Conservation (phyloP, 2,888 invertebrate genomes). For the Agrotis segetum region DNA sequence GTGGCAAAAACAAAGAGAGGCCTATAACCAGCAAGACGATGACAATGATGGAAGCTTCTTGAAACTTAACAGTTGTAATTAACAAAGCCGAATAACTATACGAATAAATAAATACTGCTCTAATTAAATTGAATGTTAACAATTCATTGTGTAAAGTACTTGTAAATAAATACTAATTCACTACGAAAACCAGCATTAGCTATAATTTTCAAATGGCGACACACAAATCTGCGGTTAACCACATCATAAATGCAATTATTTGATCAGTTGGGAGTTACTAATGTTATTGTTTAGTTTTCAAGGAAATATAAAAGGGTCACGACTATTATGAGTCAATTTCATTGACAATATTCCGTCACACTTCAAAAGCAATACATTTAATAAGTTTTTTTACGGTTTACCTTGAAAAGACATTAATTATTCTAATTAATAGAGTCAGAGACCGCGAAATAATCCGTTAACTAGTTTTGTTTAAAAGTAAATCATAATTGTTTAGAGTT, state of each 20-base stretch:
- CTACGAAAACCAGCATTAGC: not conserved
- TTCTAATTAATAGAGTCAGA: slow-evolving; percentile 23
- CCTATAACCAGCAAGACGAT: no score
- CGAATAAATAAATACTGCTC: not conserved
- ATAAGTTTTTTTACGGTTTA: slow-evolving; percentile 12
- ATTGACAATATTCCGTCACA: slow-evolving; percentile 28
- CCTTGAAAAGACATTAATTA: slow-evolving; percentile 17
- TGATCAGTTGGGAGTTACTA: slow-evolving; percentile 21
- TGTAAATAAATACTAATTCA: slow-evolving; percentile 27
- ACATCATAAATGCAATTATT: slow-evolving; percentile 28
- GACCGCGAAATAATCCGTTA: slow-evolving; percentile 26
- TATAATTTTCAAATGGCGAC: slow-evolving; percentile 20
- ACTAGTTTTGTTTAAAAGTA: slow-evolving; percentile 23
- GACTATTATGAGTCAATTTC: slow-evolving; percentile 26
- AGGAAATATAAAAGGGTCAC: slow-evolving; percentile 44
- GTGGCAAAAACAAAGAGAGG: no score
- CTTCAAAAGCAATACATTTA: slow-evolving; percentile 13
- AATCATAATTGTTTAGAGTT: slow-evolving; percentile 14
- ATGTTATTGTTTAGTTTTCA: slow-evolving; percentile 44
- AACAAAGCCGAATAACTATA: not conserved
- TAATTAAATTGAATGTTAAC: not conserved
- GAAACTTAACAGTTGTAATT: not conserved
- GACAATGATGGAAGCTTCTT: no score
- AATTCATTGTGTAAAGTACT: slow-evolving; percentile 14
- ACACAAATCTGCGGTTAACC: slow-evolving; percentile 29